Evolutionary conservation across 1,140 invertebrate genomes (phyloP).

Genomic region (Halesus radiatus): DNA sequence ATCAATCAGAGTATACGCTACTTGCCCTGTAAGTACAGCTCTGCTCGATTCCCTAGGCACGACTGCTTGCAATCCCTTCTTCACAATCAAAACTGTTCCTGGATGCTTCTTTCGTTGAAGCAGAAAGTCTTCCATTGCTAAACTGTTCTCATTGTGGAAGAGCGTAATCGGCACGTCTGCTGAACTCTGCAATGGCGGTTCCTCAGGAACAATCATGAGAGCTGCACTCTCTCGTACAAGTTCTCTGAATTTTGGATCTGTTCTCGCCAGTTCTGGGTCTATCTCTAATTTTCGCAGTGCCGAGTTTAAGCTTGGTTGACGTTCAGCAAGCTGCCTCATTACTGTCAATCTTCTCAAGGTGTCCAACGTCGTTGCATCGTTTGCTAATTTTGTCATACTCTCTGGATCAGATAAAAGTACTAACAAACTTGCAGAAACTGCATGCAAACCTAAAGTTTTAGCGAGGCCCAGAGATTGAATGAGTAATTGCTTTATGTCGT

Average conservation of each 20-base stretch:
- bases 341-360: conserved; percentile 80
- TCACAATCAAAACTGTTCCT: conserved; percentile 80
- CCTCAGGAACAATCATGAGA: conserved; percentile 77
- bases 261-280: conserved; percentile 76
- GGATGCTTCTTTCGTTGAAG: conserved; percentile 72
- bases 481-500: conserved; percentile 70
- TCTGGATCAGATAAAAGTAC: conserved; percentile 74
- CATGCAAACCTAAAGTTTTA: conserved; percentile 77
- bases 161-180: conserved; percentile 77
- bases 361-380: conserved; percentile 75
- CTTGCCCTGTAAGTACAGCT: conserved; percentile 80
- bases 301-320: conserved; percentile 73
- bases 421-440: conserved; percentile 73
- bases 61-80: conserved; percentile 82
- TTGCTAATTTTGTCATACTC: conserved; percentile 72
- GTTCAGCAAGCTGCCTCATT: conserved; percentile 80
- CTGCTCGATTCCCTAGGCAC: conserved; percentile 81
- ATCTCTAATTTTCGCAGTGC: conserved; percentile 75
- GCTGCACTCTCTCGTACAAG: conserved; percentile 80
- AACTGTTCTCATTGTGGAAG: conserved; percentile 76
- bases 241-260: conserved; percentile 77
- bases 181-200: conserved; percentile 74
- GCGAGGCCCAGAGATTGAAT: conserved; percentile 80
- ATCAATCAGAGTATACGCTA: conserved; percentile 83
- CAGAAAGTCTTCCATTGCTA: conserved; percentile 84